These are phyloP conservation scores for Melanotaenia trifasciata DNA, from an alignment of 2,797 vertebrate genomes.

Conservation along the genomic window DNA sequence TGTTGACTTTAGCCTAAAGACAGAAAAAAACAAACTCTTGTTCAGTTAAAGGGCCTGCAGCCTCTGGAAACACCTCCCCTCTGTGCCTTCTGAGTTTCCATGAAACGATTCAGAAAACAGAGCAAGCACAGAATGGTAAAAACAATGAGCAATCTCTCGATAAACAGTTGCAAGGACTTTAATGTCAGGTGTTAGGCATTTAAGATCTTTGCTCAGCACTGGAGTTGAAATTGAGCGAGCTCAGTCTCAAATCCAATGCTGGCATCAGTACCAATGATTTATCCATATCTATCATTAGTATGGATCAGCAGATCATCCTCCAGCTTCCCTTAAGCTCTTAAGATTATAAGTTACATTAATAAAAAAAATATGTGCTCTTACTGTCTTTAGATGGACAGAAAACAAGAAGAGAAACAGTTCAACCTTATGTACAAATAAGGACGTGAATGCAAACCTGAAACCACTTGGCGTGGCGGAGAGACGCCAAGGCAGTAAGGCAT, in stretches of 20 bases:
- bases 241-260: slow-evolving; percentile 31
- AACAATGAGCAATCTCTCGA: slow-evolving; percentile 38
- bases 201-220: slow-evolving; percentile 24
- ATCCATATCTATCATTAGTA: slow-evolving; percentile 42
- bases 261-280: slow-evolving; percentile 57
- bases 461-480: slow-evolving; percentile 99
- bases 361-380: slow-evolving; percentile 32
- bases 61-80: slow-evolving; percentile 1
- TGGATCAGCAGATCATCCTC: slow-evolving; percentile 38
- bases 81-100: slow-evolving; percentile 40
- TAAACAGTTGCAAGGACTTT: slow-evolving; percentile 20
- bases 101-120: slow-evolving; percentile 45
- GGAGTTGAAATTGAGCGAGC: slow-evolving; percentile 34
- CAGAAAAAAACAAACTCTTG: slow-evolving; percentile 59
- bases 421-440: slow-evolving; percentile 89
- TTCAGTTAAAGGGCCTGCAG: slow-evolving; percentile 24
- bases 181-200: slow-evolving; percentile 1
- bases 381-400: slow-evolving; percentile 41
- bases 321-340: slow-evolving; percentile 16
- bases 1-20: slow-evolving; percentile 92
- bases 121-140: slow-evolving; percentile 39
- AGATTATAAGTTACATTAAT: slow-evolving; percentile 18
- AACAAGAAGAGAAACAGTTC: slow-evolving; percentile 58
- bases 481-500: slow-evolving; percentile 99
- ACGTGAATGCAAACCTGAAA: slow-evolving; percentile 99